Evolutionary conservation across 2,888 invertebrate genomes (phyloP), one percentile per base, ranked within the genome.

Genomic region (Mactromeris polynyma): DNA sequence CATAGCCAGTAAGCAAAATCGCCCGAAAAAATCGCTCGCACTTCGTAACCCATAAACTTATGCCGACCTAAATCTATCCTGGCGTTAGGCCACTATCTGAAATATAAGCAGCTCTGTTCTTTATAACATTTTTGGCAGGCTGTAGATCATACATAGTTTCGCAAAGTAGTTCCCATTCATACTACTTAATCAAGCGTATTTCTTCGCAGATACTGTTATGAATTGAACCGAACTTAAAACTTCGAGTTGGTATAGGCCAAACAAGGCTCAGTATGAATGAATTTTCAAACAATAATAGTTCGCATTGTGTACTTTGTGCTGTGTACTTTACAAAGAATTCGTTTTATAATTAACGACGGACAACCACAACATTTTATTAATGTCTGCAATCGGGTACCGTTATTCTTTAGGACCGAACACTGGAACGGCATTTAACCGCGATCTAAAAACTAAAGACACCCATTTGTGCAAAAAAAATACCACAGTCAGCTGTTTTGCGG

Each of bases 161-260:
- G 38, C 69, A 77, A 78, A 40, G 36, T 51, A 73, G 17, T 51
- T 36, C 33, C 81, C 85, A 88, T 88, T 88, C 84, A 88, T 54
- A 58, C 51, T 14, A 36, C 21, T 69, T 51, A 88, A 58, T 77
- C 84, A 85, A 51, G 84, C 88, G 33, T 85, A 21, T 42, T 73
- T 58, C 46, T 46, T 85, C 54, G 42, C 46, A 42, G 64, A 51
- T 77, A 78, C 31, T 73, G 46, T 83, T 84, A 51, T 88, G 81
- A 85, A 84, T 88, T 69, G 85, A 85, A 77, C 80, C 36, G 38
- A 87, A 83, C 54, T 36, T 80, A 73, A 33, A 73, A 40, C 87
- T 87, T 87, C 87, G 87, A 46, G 84, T 88, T 73, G 88, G 84
- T 88, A 85, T 81, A 42, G 11, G 58, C 21, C 58, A 73, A 36